Evolutionary conservation across 1,140 invertebrate genomes (phyloP).

Genomic region (Drosophila lacertosa): DNA sequence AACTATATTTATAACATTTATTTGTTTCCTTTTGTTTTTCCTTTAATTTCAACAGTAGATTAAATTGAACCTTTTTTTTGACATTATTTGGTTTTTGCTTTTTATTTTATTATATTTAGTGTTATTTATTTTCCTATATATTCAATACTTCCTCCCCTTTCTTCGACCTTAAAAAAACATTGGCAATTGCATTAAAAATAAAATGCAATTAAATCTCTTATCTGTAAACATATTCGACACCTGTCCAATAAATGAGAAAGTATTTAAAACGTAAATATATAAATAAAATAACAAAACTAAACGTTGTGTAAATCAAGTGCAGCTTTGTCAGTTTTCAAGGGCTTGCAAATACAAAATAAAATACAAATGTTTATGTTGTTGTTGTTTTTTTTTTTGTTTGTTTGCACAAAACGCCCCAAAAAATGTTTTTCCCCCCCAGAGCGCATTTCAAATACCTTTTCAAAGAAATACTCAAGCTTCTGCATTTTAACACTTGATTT

Average conservation of each 20-base stretch:
- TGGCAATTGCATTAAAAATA: constrained; percentile 4
- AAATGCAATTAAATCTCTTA: background rate
- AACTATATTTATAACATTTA: no score
- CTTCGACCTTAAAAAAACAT: background rate
- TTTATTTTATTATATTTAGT: background rate
- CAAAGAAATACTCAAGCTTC: constrained; percentile 49
- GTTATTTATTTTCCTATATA: background rate
- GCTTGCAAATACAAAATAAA: constrained; percentile 1
- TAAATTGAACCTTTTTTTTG: no score
- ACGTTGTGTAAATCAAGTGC: background rate
- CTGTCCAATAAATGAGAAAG: background rate
- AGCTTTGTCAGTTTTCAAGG: no score
- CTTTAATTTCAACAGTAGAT: no score
- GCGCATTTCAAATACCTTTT: background rate
- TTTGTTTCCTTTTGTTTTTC: no score
- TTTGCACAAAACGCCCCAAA: constrained; percentile 11
- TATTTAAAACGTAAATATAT: background rate
- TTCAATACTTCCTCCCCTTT: background rate
- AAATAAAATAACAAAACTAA: background rate
- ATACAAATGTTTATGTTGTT: constrained; percentile 10
- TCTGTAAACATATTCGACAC: background rate
- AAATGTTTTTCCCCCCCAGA: background rate
- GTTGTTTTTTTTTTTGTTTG: constrained; percentile 36
- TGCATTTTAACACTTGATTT: constrained; percentile 80
- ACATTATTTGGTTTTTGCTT: background rate